A percentile compares a stretch with the other conserved stretches of the same genome.
phyloP scores from a whole-genome alignment of 1,140 invertebrate species.

The Venustaconcha ellipsiformis region DNA sequence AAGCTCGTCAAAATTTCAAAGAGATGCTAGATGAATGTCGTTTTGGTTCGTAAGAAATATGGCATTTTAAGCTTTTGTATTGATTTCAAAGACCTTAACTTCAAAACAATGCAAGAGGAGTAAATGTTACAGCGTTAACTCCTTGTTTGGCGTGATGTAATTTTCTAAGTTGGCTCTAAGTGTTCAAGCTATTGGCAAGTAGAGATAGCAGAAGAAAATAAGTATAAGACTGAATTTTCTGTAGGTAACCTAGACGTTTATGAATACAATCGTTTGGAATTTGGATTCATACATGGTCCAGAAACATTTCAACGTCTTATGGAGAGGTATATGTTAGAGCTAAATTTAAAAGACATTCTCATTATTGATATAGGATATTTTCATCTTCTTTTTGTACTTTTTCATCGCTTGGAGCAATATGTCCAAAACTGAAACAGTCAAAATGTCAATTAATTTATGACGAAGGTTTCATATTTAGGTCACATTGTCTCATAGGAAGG shows the following conservation, averaged over 20 bases:
- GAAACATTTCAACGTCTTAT: slow-evolving; percentile 28
- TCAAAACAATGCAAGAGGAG: slow-evolving; percentile 1
- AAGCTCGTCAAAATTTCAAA: slow-evolving; percentile 11
- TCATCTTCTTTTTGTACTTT: neutral
- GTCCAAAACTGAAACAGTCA: slow-evolving; percentile 22
- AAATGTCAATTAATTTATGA: slow-evolving; percentile 63
- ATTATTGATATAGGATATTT: neutral
- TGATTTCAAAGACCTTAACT: slow-evolving; percentile 4
- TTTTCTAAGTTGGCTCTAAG: neutral
- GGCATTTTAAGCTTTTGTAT: slow-evolving; percentile 5
- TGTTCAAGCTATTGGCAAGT: slow-evolving; percentile 6
- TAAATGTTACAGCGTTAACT: slow-evolving; percentile 4
- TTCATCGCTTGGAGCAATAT: slow-evolving; percentile 5
- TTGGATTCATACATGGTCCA: slow-evolving; percentile 18
- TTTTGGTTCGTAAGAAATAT: slow-evolving; percentile 18
- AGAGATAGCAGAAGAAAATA: slow-evolving; percentile 6
- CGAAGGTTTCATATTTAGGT: slow-evolving; percentile 42
- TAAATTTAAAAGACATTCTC: neutral
- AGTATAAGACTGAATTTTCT: slow-evolving; percentile 3
- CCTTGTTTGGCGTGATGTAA: slow-evolving; percentile 7
- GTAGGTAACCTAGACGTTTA: slow-evolving; percentile 4
- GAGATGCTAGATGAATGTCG: slow-evolving; percentile 4
- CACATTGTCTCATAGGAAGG: slow-evolving; percentile 45
- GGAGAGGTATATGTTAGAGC: slow-evolving; percentile 14
- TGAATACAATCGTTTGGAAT: slow-evolving; percentile 16